Conservation (phyloP, 2,888 invertebrate species). For the Embidobia sp. region DNA sequence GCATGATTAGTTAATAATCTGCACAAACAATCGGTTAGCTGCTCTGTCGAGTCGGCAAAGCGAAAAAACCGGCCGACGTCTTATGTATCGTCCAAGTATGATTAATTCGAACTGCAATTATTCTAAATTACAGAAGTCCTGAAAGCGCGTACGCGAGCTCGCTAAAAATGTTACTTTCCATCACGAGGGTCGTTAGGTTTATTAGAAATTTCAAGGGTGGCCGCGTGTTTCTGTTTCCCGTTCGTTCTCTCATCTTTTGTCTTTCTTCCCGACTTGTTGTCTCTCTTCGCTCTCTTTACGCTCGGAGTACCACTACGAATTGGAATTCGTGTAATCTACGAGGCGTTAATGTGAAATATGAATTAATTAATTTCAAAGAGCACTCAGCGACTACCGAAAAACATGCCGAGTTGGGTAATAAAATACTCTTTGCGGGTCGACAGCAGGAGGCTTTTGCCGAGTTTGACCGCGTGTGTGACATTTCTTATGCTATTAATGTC, state of each 20-base stretch:
- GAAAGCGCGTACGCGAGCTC: constrained; percentile 74
- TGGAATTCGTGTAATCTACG: constrained; percentile 74
- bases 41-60: too few species aligned
- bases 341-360: constrained; percentile 69
- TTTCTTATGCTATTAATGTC: constrained; percentile 52
- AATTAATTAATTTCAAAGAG: constrained; percentile 67
- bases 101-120: constrained; percentile 66
- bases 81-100: too few species aligned
- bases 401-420: constrained; percentile 44
- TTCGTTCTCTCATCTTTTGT: background rate
- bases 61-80: too few species aligned
- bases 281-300: constrained; percentile 67
- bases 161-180: constrained; percentile 80
- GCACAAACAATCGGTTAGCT: too few species aligned
- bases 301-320: constrained; percentile 68
- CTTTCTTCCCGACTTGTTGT: background rate
- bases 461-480: constrained; percentile 49
- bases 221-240: constrained; percentile 65
- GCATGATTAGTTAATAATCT: too few species aligned
- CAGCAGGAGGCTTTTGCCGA: constrained; percentile 18
- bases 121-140: constrained; percentile 78
- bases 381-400: constrained; percentile 49
- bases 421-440: constrained; percentile 42
- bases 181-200: constrained; percentile 80
- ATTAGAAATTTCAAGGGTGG: constrained; percentile 78